Percentiles rank a stretch among this genome's conserved stretches.
phyloP scores from a whole-genome alignment of 2,888 invertebrate species.

The Athalia cordata region DNA sequence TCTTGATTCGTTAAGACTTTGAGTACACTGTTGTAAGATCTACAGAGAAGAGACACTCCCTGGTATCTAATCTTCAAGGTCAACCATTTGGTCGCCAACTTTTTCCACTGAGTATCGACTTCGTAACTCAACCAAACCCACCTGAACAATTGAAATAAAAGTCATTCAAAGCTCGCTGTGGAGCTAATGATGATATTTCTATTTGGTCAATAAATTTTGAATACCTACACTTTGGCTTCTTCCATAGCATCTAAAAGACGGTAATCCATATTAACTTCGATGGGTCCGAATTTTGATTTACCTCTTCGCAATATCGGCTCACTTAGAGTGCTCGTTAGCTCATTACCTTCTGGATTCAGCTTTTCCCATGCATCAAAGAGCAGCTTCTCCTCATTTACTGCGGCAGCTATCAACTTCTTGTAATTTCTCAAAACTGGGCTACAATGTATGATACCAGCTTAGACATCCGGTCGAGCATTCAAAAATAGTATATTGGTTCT shows the following conservation, averaged over 20 bases:
- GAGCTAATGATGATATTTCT: too few species aligned
- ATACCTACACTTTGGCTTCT: slow-evolving; percentile 49
- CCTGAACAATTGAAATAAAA: slow-evolving; percentile 40
- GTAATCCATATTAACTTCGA: slow-evolving; percentile 49
- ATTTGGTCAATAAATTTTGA: neutral
- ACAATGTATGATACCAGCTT: neutral
- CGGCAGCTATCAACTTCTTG: slow-evolving; percentile 52
- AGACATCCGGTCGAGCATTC: too few species aligned
- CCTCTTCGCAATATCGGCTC: slow-evolving; percentile 47
- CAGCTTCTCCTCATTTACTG: slow-evolving; percentile 50
- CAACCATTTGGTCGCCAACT: slow-evolving; percentile 50
- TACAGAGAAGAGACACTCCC: slow-evolving; percentile 48
- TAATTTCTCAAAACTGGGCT: slow-evolving; percentile 56
- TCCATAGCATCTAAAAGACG: slow-evolving; percentile 47
- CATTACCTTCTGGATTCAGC: slow-evolving; percentile 44
- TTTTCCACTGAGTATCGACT: slow-evolving; percentile 47
- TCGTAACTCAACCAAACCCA: slow-evolving; percentile 54
- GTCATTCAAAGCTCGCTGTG: neutral
- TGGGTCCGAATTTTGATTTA: slow-evolving; percentile 32
- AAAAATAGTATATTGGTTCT: too few species aligned
- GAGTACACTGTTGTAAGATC: slow-evolving; percentile 82
- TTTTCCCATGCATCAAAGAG: slow-evolving; percentile 52
- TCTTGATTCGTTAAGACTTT: slow-evolving; percentile 84
- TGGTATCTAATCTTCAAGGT: slow-evolving; percentile 49
- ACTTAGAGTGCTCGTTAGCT: slow-evolving; percentile 40